Conservation (phyloP, 1,140 invertebrate genomes). For the Pseudomyrmex pallidus region DNA sequence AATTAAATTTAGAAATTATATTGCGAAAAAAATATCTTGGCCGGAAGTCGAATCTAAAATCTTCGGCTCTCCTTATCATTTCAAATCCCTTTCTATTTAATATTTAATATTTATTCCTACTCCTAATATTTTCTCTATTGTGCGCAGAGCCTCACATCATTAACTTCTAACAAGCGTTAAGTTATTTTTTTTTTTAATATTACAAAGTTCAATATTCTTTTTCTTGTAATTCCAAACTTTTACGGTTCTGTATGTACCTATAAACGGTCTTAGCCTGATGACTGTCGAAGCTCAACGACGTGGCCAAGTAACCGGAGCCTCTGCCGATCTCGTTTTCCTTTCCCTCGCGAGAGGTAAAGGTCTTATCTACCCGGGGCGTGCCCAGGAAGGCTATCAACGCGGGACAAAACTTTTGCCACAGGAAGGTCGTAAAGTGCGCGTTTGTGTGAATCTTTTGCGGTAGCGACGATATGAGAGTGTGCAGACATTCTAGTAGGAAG, state of each 20-base stretch:
- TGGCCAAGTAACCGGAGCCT: conserved; percentile 90
- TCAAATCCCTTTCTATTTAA: too few species aligned
- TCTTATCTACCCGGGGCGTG: conserved; percentile 91
- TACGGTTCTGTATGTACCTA: conserved; percentile 87
- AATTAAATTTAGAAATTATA: too few species aligned
- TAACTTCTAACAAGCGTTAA: too few species aligned
- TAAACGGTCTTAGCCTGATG: conserved; percentile 94
- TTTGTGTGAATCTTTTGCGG: conserved; percentile 93
- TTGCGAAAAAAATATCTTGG: too few species aligned
- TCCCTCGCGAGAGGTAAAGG: conserved; percentile 88
- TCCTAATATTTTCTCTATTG: too few species aligned
- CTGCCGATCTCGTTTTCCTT: conserved; percentile 87
- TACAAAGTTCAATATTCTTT: too few species aligned
- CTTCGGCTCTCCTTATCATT: too few species aligned
- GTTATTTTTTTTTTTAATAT: too few species aligned
- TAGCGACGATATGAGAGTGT: conserved; percentile 93
- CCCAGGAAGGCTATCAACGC: conserved; percentile 94
- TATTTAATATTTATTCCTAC: too few species aligned
- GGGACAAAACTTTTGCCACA: conserved; percentile 97
- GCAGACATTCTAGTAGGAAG: conserved; percentile 94
- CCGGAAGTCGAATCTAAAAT: too few species aligned
- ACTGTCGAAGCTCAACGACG: conserved; percentile 90
- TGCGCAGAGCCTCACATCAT: too few species aligned
- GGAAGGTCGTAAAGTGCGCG: conserved; percentile 92
- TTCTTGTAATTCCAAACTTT: neutral